Percentiles rank a stretch among this genome's conserved stretches.
These are phyloP conservation scores for Philonicus albiceps DNA, from an alignment of 2,888 invertebrate species.

Conservation along the genomic window DNA sequence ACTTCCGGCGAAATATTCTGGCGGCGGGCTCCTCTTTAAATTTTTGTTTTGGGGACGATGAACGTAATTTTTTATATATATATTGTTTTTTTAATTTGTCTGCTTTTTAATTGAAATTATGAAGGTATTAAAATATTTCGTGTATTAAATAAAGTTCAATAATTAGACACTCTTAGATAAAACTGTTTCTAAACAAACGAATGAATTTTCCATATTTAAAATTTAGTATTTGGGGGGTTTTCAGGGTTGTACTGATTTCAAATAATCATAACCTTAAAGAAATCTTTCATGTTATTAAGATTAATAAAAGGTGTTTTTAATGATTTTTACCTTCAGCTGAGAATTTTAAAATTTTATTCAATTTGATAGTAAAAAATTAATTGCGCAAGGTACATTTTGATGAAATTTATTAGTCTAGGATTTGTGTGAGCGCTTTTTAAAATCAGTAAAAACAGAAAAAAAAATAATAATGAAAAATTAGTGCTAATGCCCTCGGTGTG, in stretches of 20 bases:
- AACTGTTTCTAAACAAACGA: too few species aligned
- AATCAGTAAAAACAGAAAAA: too few species aligned
- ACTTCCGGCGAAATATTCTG: constrained; percentile 27
- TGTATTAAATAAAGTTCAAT: too few species aligned
- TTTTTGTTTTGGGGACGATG: neutral
- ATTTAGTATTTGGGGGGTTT: neutral
- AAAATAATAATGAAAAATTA: too few species aligned
- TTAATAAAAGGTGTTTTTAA: neutral
- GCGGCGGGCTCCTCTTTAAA: neutral
- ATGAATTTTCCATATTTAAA: too few species aligned
- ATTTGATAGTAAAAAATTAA: too few species aligned
- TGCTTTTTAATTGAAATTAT: neutral
- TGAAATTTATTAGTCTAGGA: neutral
- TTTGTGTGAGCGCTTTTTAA: neutral
- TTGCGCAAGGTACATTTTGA: too few species aligned
- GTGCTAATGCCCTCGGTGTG: neutral
- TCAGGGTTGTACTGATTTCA: neutral
- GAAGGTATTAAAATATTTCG: too few species aligned
- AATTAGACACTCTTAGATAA: too few species aligned
- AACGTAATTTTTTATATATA: neutral
- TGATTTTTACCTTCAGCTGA: neutral
- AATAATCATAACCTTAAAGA: too few species aligned
- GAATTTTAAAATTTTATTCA: neutral
- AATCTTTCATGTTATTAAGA: too few species aligned
- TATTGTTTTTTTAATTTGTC: neutral